A percentile compares a stretch with the other conserved stretches of the same genome.
Evolutionary conservation across 2,888 invertebrate species (phyloP).

Genomic region (Idaea biselata): DNA sequence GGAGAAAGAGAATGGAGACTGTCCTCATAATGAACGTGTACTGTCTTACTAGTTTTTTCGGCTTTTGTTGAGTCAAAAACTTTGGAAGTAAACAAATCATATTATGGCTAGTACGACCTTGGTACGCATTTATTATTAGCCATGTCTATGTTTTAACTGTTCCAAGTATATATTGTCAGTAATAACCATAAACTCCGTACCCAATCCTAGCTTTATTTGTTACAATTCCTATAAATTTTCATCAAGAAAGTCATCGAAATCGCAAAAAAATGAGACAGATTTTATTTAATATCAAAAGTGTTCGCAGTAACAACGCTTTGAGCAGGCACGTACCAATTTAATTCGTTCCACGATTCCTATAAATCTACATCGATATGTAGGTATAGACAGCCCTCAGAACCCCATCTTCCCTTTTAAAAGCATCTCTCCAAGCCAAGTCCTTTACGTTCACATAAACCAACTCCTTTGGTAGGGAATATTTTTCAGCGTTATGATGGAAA

Average conservation of each 20-base stretch:
- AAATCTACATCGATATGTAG: conserved; percentile 25
- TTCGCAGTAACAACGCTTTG: conserved; percentile 7
- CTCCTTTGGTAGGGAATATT: conserved; percentile 49
- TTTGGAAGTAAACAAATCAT: no score
- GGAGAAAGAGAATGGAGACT: no score
- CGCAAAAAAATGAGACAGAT: not conserved
- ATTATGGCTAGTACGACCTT: no score
- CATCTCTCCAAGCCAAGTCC: conserved; percentile 47
- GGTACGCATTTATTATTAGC: no score
- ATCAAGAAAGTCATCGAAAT: not conserved
- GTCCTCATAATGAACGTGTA: no score
- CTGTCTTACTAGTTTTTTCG: no score
- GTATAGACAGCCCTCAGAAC: conserved; percentile 30
- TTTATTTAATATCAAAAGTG: not conserved
- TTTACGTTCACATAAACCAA: conserved; percentile 46
- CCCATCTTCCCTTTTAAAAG: conserved; percentile 39
- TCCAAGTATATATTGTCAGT: not conserved
- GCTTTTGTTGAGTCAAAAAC: no score
- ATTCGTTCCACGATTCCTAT: conserved; percentile 26
- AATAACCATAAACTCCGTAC: not conserved
- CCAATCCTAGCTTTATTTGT: not conserved
- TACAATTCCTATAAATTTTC: not conserved
- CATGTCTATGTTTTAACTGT: not conserved
- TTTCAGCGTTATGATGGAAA: conserved; percentile 43
- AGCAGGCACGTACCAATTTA: conserved; percentile 27